A percentile compares a stretch with the other conserved stretches of the same genome.
These are phyloP conservation scores for Pristionchus fissidentatus DNA, from an alignment of 2,888 invertebrate genomes.

Conservation along the genomic window DNA sequence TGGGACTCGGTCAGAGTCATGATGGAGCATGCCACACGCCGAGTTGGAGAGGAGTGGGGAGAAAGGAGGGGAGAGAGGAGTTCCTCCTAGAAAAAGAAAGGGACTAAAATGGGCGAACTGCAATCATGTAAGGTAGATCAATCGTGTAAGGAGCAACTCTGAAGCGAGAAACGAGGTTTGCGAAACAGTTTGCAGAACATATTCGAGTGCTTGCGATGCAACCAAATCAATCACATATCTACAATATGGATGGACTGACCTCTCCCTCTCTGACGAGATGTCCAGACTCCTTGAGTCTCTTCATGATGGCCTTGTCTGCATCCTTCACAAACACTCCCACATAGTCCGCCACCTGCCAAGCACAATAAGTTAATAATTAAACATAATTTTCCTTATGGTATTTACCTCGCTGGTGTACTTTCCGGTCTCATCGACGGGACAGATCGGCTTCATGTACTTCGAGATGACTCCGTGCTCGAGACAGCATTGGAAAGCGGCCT, in stretches of 20 bases:
- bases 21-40: no score
- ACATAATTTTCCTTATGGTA: background rate
- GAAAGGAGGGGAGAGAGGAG: no score
- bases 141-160: no score
- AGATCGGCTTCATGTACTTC: conserved; percentile 88
- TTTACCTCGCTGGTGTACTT: conserved; percentile 87
- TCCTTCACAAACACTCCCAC: conserved; percentile 93
- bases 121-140: no score
- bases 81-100: no score
- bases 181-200: no score
- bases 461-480: conserved; percentile 84
- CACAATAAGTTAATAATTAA: background rate
- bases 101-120: no score
- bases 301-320: conserved; percentile 94
- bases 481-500: conserved; percentile 91
- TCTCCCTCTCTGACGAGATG: conserved; percentile 84
- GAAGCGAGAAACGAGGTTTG: no score
- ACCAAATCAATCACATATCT: no score
- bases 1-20: no score
- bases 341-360: conserved; percentile 82
- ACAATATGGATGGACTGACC: no score
- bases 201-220: conserved; percentile 89
- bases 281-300: conserved; percentile 84
- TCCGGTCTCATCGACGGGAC: conserved; percentile 94
- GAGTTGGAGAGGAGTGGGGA: no score